Conservation (phyloP, 2,113 vertebrate genomes). For the Oncorhynchus gorbuscha region DNA sequence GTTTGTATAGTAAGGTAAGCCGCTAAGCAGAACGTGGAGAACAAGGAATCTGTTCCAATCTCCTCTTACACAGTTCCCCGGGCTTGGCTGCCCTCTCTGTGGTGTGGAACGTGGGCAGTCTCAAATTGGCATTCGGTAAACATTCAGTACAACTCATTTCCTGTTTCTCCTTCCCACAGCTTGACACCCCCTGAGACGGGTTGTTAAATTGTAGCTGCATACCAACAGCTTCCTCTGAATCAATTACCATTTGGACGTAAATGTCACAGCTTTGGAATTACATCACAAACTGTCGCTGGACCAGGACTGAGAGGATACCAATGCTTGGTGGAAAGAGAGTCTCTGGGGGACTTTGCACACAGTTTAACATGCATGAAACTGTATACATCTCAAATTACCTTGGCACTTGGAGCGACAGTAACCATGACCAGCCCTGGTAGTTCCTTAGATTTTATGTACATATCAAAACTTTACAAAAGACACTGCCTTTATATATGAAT, state of each 20-base stretch:
- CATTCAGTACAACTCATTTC: constrained; percentile 25
- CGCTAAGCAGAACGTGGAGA: constrained; percentile 30
- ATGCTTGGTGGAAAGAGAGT: constrained; percentile 33
- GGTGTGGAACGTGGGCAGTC: neutral
- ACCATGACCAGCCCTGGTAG: too few species aligned
- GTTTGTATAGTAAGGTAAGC: neutral
- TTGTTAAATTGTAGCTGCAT: constrained; percentile 58
- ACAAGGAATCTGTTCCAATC: constrained; percentile 28
- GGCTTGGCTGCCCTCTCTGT: constrained; percentile 14
- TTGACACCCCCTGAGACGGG: constrained; percentile 39
- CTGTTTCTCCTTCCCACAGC: constrained; percentile 29
- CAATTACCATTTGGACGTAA: constrained; percentile 72
- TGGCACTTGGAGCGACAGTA: neutral
- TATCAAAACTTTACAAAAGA: too few species aligned
- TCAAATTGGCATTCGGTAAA: constrained; percentile 22
- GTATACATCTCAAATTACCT: neutral
- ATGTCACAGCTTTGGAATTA: constrained; percentile 63
- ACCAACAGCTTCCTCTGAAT: constrained; percentile 65
- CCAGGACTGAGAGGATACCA: constrained; percentile 45
- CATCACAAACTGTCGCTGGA: constrained; percentile 49
- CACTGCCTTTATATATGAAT: neutral
- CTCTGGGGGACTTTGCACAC: constrained; percentile 32
- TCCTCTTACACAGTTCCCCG: constrained; percentile 23
- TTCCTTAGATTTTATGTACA: too few species aligned
- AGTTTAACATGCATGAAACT: neutral